Conservation (phyloP, 1,140 invertebrate species). For the Sycophaga agraensis region DNA sequence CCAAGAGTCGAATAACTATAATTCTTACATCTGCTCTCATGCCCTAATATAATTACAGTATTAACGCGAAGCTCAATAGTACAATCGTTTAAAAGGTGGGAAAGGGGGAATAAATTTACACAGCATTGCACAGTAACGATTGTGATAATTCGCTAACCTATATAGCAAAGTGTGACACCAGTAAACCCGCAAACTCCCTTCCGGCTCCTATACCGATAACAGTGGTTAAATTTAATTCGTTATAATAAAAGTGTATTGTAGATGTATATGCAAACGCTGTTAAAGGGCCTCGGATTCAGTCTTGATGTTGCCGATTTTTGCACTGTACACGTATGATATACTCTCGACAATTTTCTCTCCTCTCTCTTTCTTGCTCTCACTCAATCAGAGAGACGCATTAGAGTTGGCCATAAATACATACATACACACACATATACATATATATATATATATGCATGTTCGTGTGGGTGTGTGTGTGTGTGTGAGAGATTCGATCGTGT, state of each 20-base stretch:
- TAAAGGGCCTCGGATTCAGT: conserved; percentile 17
- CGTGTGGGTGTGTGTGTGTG: too few species aligned
- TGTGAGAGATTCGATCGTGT: too few species aligned
- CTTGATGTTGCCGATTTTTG: conserved; percentile 20
- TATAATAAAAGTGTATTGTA: not conserved
- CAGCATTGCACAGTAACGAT: conserved; percentile 10
- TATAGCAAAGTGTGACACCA: not conserved
- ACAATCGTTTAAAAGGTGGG: conserved; percentile 4
- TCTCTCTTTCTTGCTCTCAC: not conserved
- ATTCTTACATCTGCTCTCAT: too few species aligned
- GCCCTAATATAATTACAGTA: conserved; percentile 3
- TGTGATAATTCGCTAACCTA: not conserved
- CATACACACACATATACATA: too few species aligned
- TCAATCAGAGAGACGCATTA: too few species aligned
- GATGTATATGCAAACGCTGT: conserved; percentile 15
- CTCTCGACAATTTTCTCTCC: not conserved
- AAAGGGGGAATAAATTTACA: conserved; percentile 16
- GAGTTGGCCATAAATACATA: too few species aligned
- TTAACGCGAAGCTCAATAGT: conserved; percentile 3
- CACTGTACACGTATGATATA: conserved; percentile 8
- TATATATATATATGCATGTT: too few species aligned
- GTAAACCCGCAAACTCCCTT: conserved; percentile 5
- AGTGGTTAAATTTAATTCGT: conserved; percentile 8
- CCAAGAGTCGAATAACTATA: too few species aligned
- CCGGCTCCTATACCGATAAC: conserved; percentile 1